Percentiles rank a stretch among this genome's conserved stretches.
These are phyloP conservation scores for Stegana nigrithorax DNA, from an alignment of 2,888 invertebrate species.

Conservation along the genomic window DNA sequence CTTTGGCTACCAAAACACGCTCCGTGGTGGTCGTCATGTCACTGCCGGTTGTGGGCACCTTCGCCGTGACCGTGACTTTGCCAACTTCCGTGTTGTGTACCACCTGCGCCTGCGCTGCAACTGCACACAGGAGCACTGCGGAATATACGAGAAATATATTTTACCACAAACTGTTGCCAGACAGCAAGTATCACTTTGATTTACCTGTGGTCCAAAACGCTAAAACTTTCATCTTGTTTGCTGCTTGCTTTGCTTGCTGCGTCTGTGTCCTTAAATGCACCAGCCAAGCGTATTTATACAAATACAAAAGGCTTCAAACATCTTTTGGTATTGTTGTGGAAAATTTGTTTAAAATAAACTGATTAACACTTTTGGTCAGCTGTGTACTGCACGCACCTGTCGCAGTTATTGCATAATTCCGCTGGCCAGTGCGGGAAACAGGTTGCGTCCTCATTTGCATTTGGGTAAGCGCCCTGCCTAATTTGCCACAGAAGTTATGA, in stretches of 20 bases:
- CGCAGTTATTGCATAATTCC: too few species aligned
- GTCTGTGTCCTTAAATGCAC: conserved; percentile 37
- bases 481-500: too few species aligned
- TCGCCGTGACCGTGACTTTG: conserved; percentile 42
- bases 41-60: conserved; percentile 47
- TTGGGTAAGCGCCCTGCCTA: too few species aligned
- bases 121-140: conserved; percentile 48
- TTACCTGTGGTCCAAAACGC: conserved; percentile 51
- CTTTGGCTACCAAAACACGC: conserved; percentile 39
- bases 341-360: too few species aligned
- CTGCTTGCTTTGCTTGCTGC: conserved; percentile 35
- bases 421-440: too few species aligned
- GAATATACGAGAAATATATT: background rate
- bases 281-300: conserved; percentile 5
- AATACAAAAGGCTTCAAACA: too few species aligned
- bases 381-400: too few species aligned
- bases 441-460: too few species aligned
- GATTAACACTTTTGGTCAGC: too few species aligned
- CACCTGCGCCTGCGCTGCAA: conserved; percentile 53
- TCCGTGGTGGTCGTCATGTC: conserved; percentile 37
- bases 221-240: conserved; percentile 43
- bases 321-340: too few species aligned
- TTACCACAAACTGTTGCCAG: background rate
- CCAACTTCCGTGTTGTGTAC: conserved; percentile 46
- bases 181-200: background rate